Conservation (phyloP, 2,113 vertebrate species). For the Halcyon senegalensis region DNA sequence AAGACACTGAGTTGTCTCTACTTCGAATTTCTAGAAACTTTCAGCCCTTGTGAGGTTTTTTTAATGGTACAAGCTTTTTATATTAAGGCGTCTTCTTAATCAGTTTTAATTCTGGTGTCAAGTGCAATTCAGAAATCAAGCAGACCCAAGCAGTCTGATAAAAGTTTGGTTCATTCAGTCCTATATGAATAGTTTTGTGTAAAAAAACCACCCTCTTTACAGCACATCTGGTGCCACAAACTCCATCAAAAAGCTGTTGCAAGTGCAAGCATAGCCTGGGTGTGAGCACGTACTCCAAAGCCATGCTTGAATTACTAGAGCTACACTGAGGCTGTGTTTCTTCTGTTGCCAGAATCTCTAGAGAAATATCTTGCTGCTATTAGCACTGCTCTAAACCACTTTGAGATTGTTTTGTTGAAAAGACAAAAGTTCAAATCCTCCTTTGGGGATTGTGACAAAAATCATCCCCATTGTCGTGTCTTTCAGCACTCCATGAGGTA, state of each 20-base stretch:
- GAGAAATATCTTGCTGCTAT: background rate
- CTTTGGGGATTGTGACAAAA: background rate
- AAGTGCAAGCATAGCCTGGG: background rate
- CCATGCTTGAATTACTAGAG: background rate
- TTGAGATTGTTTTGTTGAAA: slow-evolving; percentile 30
- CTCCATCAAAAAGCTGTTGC: background rate
- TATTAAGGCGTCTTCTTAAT: background rate
- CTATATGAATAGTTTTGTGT: background rate
- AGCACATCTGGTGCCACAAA: background rate
- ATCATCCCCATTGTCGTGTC: background rate
- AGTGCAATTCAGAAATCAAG: background rate
- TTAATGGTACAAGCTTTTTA: background rate
- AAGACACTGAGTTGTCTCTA: background rate
- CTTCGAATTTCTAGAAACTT: background rate
- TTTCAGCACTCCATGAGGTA: background rate
- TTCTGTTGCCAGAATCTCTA: background rate
- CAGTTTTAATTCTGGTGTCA: background rate
- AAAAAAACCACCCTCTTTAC: background rate
- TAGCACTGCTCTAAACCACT: background rate
- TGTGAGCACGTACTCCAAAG: background rate
- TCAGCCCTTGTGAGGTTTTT: background rate
- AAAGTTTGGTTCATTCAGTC: background rate
- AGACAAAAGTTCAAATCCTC: background rate
- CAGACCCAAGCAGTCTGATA: background rate
- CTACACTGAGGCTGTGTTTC: background rate